These are phyloP conservation scores for Heterodera filipjevi DNA, from an alignment of 2,888 invertebrate species.

Conservation along the genomic window DNA sequence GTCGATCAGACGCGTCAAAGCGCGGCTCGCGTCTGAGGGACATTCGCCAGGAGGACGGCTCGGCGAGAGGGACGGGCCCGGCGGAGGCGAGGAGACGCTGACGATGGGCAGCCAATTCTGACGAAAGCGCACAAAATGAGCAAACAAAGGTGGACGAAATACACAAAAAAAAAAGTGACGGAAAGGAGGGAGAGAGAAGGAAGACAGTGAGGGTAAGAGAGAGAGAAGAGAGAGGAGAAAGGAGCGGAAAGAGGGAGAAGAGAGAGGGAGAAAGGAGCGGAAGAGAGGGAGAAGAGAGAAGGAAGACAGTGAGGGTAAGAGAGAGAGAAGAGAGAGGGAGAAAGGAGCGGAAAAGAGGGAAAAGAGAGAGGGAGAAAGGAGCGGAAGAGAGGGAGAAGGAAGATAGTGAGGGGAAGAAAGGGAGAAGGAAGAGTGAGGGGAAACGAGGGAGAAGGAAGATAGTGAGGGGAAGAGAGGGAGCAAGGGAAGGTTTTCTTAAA, in stretches of 20 bases:
- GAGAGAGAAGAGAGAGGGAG: too few species aligned
- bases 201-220: too few species aligned
- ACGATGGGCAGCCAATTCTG: constrained; percentile 37
- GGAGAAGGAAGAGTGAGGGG: too few species aligned
- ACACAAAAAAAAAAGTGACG: neutral
- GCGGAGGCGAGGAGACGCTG: constrained; percentile 20
- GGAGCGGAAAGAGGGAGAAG: constrained; percentile 33
- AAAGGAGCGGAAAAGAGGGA: too few species aligned
- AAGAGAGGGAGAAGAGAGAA: neutral
- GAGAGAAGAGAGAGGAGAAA: constrained; percentile 15
- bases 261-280: neutral
- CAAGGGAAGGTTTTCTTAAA: too few species aligned
- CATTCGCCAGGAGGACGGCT: constrained; percentile 62
- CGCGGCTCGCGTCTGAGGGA: constrained; percentile 60
- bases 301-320: too few species aligned
- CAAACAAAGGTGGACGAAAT: constrained; percentile 32
- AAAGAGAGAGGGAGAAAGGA: too few species aligned
- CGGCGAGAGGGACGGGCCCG: constrained; percentile 37
- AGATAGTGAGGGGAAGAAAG: too few species aligned
- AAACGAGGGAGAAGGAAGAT: too few species aligned
- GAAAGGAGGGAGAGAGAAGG: neutral
- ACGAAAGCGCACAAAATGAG: constrained; percentile 46
- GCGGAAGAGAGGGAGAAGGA: too few species aligned
- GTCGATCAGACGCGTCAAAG: constrained; percentile 59
- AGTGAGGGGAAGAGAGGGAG: too few species aligned